Evolutionary conservation across 2,113 vertebrate genomes (phyloP).

Genomic region (Microcebus jonahi): DNA sequence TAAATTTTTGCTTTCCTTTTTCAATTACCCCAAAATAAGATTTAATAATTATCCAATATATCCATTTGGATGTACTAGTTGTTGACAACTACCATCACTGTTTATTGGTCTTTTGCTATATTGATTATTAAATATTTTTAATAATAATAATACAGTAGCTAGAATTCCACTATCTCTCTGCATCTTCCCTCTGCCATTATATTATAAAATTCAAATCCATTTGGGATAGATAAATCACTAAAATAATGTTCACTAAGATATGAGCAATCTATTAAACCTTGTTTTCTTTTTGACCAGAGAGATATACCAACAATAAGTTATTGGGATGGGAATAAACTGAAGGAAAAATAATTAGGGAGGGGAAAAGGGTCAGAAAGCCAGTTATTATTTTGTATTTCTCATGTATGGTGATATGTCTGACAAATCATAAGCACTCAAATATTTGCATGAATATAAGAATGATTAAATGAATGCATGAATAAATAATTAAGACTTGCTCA

Average conservation of each 20-base stretch:
- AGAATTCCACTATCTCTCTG: background rate
- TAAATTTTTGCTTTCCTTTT: background rate
- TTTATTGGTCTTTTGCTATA: background rate
- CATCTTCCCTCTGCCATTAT: background rate
- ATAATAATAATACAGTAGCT: background rate
- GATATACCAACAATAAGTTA: background rate
- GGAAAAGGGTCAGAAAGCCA: conserved; percentile 38
- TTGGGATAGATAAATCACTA: background rate
- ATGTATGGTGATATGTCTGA: background rate
- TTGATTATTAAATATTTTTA: background rate
- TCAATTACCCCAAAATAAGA: background rate
- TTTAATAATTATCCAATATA: background rate
- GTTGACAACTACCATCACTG: background rate
- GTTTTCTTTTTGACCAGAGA: conserved; percentile 5
- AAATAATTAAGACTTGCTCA: conserved; percentile 30
- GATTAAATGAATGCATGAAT: conserved; percentile 16
- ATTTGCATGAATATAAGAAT: background rate
- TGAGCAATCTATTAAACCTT: conserved; percentile 1
- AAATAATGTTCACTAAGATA: conserved; percentile 1
- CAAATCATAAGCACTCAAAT: background rate
- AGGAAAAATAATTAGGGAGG: conserved; percentile 19
- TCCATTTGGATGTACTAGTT: background rate
- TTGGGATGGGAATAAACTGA: background rate
- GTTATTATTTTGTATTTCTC: conserved; percentile 40
- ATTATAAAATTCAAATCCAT: conserved; percentile 4